These are phyloP conservation scores for Oligia strigilis DNA, from an alignment of 2,888 invertebrate species.

Conservation along the genomic window DNA sequence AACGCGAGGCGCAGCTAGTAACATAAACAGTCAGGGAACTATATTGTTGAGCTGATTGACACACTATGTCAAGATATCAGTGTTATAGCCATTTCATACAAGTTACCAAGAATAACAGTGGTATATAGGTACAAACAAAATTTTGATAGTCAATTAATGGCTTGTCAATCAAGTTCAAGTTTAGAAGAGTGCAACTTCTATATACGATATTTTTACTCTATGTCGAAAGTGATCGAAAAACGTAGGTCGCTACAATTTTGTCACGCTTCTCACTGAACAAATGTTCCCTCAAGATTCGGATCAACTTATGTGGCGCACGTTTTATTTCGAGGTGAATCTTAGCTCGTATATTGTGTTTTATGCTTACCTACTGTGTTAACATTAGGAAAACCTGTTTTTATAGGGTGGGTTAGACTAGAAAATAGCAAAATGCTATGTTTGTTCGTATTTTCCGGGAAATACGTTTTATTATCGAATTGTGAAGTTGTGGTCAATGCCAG, in stretches of 20 bases:
- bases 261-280: conserved; percentile 89
- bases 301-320: conserved; percentile 88
- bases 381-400: conserved; percentile 62
- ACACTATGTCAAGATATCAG: not conserved
- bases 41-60: too few species aligned
- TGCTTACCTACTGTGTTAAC: conserved; percentile 76
- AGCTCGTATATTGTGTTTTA: conserved; percentile 79
- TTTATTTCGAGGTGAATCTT: conserved; percentile 83
- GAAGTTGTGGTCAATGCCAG: not conserved
- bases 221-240: conserved; percentile 84
- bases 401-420: not conserved
- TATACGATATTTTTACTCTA: not conserved
- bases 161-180: not conserved
- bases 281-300: conserved; percentile 87
- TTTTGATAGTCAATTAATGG: not conserved
- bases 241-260: conserved; percentile 87
- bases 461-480: not conserved
- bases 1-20: too few species aligned
- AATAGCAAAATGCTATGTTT: not conserved
- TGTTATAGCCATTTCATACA: not conserved
- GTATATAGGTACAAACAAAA: too few species aligned
- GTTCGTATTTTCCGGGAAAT: not conserved
- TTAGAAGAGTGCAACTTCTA: not conserved
- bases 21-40: too few species aligned
- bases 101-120: not conserved